phyloP scores from a whole-genome alignment of 2,113 vertebrate species.

The Neolamprologus falcicula region DNA sequence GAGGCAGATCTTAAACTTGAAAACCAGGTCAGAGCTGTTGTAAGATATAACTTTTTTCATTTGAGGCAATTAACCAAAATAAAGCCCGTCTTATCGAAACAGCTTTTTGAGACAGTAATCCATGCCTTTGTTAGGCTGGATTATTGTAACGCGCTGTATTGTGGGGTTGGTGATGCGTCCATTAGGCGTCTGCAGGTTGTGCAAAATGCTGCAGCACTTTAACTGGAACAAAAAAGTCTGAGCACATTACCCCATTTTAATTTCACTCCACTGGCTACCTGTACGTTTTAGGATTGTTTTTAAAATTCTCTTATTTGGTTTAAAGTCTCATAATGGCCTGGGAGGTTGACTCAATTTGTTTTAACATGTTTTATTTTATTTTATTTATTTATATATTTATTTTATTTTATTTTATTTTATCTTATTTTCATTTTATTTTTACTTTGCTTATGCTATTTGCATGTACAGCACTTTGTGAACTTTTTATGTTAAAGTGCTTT shows the following conservation, averaged over 20 bases:
- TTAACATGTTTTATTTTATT: background rate
- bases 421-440: background rate
- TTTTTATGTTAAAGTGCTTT: background rate
- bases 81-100: background rate
- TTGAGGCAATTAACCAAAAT: background rate
- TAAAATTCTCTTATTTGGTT: background rate
- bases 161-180: background rate
- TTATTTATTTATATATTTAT: background rate
- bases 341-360: background rate
- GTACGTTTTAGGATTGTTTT: background rate
- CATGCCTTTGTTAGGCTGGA: background rate
- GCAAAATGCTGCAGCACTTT: rapidly evolving
- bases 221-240: background rate
- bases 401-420: background rate
- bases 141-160: rapidly evolving
- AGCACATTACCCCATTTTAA: background rate
- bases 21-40: background rate
- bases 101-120: background rate
- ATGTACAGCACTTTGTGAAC: background rate
- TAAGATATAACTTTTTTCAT: background rate
- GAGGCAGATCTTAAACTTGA: background rate
- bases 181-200: background rate
- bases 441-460: background rate
- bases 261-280: background rate
- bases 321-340: background rate